Evolutionary conservation across 2,113 vertebrate genomes (phyloP).

Genomic region (Apteryx owenii): DNA sequence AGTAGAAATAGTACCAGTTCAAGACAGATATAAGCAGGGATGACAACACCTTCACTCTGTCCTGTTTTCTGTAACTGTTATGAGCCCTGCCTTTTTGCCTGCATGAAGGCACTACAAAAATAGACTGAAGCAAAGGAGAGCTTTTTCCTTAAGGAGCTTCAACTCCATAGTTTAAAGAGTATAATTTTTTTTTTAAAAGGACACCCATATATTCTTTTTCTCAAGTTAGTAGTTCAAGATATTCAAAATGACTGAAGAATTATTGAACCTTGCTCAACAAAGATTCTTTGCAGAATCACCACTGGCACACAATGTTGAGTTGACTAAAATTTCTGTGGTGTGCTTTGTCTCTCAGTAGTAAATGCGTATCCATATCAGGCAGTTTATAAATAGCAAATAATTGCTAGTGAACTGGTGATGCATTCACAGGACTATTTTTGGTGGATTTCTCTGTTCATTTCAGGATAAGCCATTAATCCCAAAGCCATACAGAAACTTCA

Average conservation of each 20-base stretch:
- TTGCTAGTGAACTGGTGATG: conserved; percentile 70
- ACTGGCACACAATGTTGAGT: neutral
- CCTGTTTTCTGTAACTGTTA: neutral
- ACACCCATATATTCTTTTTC: neutral
- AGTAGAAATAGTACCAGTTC: neutral
- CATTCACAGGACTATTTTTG: conserved; percentile 73
- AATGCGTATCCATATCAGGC: conserved; percentile 57
- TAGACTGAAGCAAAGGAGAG: neutral
- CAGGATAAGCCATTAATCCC: conserved; percentile 52
- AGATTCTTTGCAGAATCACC: neutral
- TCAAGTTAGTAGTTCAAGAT: neutral
- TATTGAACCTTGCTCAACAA: neutral
- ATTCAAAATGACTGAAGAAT: neutral
- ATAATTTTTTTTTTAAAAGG: neutral
- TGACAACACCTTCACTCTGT: neutral
- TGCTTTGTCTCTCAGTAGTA: conserved; percentile 30
- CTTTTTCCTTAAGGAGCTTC: neutral
- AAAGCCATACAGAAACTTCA: conserved; percentile 39
- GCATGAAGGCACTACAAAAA: neutral
- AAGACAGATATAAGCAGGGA: neutral
- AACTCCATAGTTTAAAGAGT: neutral
- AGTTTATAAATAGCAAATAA: conserved; percentile 78
- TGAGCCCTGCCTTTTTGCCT: neutral
- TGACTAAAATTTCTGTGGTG: conserved; percentile 21
- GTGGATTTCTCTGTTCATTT: conserved; percentile 70